Base-by-base conservation (phyloP, 2,888 invertebrate species). In the Halictus ligatus region DNA sequence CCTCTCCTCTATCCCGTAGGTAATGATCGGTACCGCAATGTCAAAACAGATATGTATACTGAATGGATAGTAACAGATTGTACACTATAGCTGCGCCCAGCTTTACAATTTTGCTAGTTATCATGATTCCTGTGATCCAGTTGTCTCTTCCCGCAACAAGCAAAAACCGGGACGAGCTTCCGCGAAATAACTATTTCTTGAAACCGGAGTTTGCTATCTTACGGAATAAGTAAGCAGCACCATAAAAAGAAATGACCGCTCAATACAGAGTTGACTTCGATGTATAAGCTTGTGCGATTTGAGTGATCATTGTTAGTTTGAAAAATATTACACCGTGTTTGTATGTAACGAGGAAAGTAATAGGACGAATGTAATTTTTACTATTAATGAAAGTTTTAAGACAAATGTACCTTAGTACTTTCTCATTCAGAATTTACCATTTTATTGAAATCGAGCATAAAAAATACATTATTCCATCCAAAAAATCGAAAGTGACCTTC, bases 11-110 rank as follows among this genome's bases (percentile, higher is more conserved):
- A 12, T 35, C 12, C 40, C 12, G 69, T 21, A 2, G 69, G 72
- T 84, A 84, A 84, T 71, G 77, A 84, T 79, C 69, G 29, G 77
- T 81, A 81, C 81, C 81, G 84, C 81, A 84, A 84, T 58, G 81
- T 77, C 73, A 60, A 81, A 81, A 81, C 69, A 74, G 40, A 69
- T 46, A 67, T n/a, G n/a, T n/a, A n/a, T 54, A 67, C 50, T 10
- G 64, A 69, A 81, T 74, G 77, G 77, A 69, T 58, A 48, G 48
- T 48, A 73, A 73, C 15, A 48, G 73, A 29, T 46, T 48, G 73
- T 48, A 13, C 18, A 29, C 48, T 40, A 40, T 13, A 48, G 74
- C 25, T 75, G 58, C 29, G 46, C 40, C 58, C 40, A 40, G 58
- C 46, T 80, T 84, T 84, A 84, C 73, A 67, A 80, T 35, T 67